phyloP scores from a whole-genome alignment of 2,113 vertebrate genomes.

The Naja naja region DNA sequence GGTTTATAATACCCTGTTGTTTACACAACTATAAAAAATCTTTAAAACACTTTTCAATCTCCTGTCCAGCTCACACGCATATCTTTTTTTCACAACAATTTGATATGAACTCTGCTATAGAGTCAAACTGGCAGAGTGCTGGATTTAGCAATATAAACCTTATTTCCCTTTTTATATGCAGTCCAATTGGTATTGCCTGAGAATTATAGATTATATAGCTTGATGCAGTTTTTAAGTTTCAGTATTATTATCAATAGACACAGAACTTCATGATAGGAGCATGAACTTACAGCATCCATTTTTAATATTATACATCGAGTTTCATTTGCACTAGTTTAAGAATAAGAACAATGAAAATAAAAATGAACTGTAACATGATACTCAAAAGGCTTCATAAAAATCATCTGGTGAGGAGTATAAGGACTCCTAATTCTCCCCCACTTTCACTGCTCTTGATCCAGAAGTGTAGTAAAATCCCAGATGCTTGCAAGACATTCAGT shows the following conservation, averaged over 20 bases:
- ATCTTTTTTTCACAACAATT: neutral
- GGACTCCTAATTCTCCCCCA: constrained; percentile 19
- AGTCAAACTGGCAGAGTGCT: neutral
- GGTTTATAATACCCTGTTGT: neutral
- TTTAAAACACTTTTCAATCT: neutral
- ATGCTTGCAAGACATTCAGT: neutral
- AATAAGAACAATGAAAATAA: constrained; percentile 5
- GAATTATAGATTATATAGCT: neutral
- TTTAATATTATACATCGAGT: neutral
- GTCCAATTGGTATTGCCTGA: neutral
- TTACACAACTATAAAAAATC: neutral
- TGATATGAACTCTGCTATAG: neutral
- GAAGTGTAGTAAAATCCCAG: constrained; percentile 14
- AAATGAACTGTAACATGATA: neutral
- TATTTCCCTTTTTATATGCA: neutral
- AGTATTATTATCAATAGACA: neutral
- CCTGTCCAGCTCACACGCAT: neutral
- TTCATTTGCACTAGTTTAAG: constrained; percentile 17
- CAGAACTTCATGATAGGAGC: neutral
- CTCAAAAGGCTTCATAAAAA: neutral
- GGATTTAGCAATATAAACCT: neutral
- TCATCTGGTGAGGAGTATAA: neutral
- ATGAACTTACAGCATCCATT: neutral
- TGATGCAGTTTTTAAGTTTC: neutral
- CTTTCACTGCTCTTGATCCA: constrained; percentile 15